phyloP scores from a whole-genome alignment of 2,113 vertebrate genomes.

The Oryzias melastigma region DNA sequence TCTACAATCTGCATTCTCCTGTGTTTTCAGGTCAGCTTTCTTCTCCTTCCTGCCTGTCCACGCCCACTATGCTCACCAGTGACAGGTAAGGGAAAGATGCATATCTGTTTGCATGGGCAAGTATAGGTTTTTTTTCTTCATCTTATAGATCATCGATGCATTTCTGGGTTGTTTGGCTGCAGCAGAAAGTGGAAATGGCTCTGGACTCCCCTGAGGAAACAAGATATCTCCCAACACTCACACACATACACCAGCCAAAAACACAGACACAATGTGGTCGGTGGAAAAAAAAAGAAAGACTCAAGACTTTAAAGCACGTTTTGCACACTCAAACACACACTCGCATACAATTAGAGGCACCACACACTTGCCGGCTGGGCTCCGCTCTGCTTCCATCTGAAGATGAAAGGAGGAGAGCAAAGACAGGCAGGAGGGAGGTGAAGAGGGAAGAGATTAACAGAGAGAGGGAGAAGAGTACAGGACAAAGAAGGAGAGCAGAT shows the following conservation, averaged over 20 bases:
- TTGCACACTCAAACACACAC: slow-evolving; percentile 44
- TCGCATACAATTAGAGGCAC: slow-evolving; percentile 55
- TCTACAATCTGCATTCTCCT: slow-evolving; percentile 1
- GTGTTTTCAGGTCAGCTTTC: slow-evolving; percentile 26
- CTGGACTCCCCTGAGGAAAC: slow-evolving; percentile 65
- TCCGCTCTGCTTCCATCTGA: slow-evolving; percentile 40
- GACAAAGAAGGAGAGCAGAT: slow-evolving; percentile 56
- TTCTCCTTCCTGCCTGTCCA: slow-evolving; percentile 11
- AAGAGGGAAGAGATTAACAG: slow-evolving; percentile 30
- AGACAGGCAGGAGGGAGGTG: slow-evolving; percentile 34
- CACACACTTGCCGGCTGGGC: slow-evolving; percentile 63
- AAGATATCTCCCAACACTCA: slow-evolving; percentile 55
- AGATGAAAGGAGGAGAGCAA: slow-evolving; percentile 58
- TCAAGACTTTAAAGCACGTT: slow-evolving; percentile 49
- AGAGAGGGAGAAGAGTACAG: slow-evolving; percentile 33
- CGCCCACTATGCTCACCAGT: slow-evolving; percentile 22
- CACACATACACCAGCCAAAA: slow-evolving; percentile 31
- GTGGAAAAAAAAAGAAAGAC: slow-evolving; percentile 6
- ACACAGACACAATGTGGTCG: slow-evolving; percentile 38
- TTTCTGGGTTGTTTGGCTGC: slow-evolving; percentile 55
- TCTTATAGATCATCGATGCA: slow-evolving; percentile 73
- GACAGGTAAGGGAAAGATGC: slow-evolving; percentile 49
- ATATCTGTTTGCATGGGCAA: slow-evolving; percentile 19
- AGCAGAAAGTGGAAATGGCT: slow-evolving; percentile 71
- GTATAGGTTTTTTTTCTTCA: slow-evolving; percentile 28